A percentile compares a stretch with the other conserved stretches of the same genome.
Conservation (phyloP, 2,113 vertebrate species). For the Boleophthalmus pectinirostris region DNA sequence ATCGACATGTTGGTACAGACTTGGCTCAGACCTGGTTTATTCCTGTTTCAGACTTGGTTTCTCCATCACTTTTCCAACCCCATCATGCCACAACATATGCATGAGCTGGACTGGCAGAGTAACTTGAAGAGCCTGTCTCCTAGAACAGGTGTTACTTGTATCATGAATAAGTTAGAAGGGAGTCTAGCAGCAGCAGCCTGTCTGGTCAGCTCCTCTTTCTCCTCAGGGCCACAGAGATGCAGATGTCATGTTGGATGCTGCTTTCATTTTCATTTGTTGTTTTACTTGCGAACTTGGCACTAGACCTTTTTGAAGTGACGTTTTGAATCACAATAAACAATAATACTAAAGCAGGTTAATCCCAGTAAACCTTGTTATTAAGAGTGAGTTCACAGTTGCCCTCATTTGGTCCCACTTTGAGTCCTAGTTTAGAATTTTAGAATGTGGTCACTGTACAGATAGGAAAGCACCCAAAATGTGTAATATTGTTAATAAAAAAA, state of each 20-base stretch:
- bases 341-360: too few species aligned
- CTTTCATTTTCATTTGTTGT: neutral
- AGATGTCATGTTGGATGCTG: neutral
- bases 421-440: too few species aligned
- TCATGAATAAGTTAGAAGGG: slow-evolving; percentile 10
- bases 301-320: neutral
- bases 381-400: too few species aligned
- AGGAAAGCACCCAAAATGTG: too few species aligned
- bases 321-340: neutral
- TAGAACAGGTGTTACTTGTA: neutral
- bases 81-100: neutral
- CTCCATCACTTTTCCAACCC: neutral
- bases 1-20: too few species aligned
- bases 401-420: too few species aligned
- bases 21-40: neutral
- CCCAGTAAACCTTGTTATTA: too few species aligned
- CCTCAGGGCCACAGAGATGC: slow-evolving; percentile 20
- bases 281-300: neutral
- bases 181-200: neutral
- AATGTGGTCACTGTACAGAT: too few species aligned
- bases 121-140: neutral
- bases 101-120: neutral
- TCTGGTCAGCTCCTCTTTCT: slow-evolving; percentile 22
- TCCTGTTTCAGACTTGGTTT: neutral
- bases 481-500: too few species aligned